phyloP scores from a whole-genome alignment of 2,113 vertebrate genomes.

The Vicugna pacos region DNA sequence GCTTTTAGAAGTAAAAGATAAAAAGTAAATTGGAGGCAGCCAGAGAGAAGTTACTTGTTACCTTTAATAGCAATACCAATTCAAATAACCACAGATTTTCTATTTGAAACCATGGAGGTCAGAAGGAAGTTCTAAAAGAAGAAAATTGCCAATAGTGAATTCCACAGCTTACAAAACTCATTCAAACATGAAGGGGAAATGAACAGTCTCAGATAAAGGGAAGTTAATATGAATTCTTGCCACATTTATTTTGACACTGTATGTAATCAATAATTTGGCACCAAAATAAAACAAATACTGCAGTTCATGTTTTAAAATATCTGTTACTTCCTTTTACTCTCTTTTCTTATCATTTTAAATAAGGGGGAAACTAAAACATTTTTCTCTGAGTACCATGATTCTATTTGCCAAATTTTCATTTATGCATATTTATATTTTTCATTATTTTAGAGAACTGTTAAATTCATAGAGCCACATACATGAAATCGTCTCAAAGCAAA shows the following conservation, averaged over 20 bases:
- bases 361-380: background rate
- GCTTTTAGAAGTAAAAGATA: background rate
- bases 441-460: background rate
- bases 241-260: background rate
- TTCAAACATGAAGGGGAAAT: background rate
- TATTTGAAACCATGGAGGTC: background rate
- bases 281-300: background rate
- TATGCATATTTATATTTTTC: background rate
- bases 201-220: background rate
- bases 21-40: background rate
- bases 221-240: background rate
- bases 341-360: background rate
- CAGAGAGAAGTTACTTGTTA: background rate
- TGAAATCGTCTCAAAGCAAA: background rate
- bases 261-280: background rate
- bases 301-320: background rate
- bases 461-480: background rate
- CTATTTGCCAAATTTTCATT: background rate
- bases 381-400: background rate
- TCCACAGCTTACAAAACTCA: background rate
- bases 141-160: background rate
- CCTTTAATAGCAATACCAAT: background rate
- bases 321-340: background rate
- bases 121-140: background rate
- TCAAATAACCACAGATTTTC: background rate